These are phyloP conservation scores for Phylloscopus whistleri DNA, from an alignment of 2,113 vertebrate genomes.

Conservation along the genomic window DNA sequence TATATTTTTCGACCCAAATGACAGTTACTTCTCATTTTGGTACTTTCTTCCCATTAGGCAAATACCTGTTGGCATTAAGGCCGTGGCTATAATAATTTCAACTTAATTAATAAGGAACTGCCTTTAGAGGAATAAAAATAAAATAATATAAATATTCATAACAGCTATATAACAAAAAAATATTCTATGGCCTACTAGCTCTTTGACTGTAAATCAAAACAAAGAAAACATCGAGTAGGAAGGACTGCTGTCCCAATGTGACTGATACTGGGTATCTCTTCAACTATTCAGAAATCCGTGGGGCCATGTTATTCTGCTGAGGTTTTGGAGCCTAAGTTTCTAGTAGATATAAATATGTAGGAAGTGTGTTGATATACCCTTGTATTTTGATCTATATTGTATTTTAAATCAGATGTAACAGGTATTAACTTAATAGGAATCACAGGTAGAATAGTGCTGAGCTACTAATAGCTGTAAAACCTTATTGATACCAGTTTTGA, in stretches of 20 bases:
- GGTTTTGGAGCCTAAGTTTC: conserved; percentile 22
- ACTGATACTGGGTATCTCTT: conserved; percentile 5
- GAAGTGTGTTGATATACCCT: conserved; percentile 16
- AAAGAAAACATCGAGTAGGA: background rate
- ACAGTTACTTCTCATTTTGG: conserved; percentile 15
- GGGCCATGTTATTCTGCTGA: conserved; percentile 22
- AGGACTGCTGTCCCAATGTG: conserved; percentile 12
- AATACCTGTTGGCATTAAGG: conserved; percentile 34
- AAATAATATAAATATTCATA: background rate
- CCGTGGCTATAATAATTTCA: background rate
- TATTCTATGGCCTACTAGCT: background rate
- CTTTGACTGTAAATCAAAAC: background rate
- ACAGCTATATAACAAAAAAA: background rate
- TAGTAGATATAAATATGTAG: conserved; percentile 16
- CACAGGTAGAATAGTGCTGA: conserved; percentile 44
- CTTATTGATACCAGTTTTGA: conserved; percentile 65
- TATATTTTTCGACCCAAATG: conserved; percentile 40
- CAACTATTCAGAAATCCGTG: background rate
- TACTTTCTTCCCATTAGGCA: conserved; percentile 59
- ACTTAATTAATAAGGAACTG: conserved; percentile 3
- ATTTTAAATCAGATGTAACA: conserved; percentile 61
- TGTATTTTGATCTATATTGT: conserved; percentile 58
- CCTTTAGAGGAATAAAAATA: background rate
- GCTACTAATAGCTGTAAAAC: conserved; percentile 71
- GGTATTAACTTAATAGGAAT: conserved; percentile 70